Evolutionary conservation across 2,113 vertebrate genomes (phyloP), one percentile per base, ranked within the genome.

Genomic region (Murina feae): DNA sequence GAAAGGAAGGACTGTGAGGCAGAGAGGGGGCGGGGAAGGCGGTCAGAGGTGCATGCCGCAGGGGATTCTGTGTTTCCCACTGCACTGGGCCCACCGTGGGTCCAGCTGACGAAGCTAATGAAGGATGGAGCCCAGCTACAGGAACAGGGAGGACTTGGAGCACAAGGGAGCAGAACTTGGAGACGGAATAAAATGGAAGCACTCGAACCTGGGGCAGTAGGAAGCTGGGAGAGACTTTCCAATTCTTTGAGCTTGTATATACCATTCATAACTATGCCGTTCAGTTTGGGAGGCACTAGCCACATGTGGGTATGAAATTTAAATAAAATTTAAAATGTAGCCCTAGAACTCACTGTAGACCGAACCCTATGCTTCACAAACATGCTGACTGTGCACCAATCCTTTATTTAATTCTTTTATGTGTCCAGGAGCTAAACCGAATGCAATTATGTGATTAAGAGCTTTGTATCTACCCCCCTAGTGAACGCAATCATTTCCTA

Each of bases 391-490:
- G 51, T 68, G 49, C 8, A 53, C 53, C 44, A 92, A 92, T 42
- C 9, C 35, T 94, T 95, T 78, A 63, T 75, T 91, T 81, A 47
- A 71, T 71, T 84, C 4, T 74, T 75, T 90, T 87, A 72, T 25
- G 30, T 83, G 60, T 80, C 76, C 68, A 12, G 71, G 71, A 71
- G 63, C 47, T 95, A 84, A 93, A 63, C 16, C 51, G 72, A 93
- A 82, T 39, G 49, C 72, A 92, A 88, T 96, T 87, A 94, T 94
- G 66, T 79, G 82, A 92, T 84, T 96, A 92, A 90, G 58, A 85
- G 66, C n/a, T 92, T 23, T 51, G 1, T 39, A 16, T 89, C 66
- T 85, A 69, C 88, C 14, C 79, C 16, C 11, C 85, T 35, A 81
- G 53, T 82, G 78, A 94, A 72, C 8, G 4, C 63, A 81, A 82